Evolutionary conservation across 2,113 vertebrate genomes (phyloP).

Genomic region (Carlito syrichta): DNA sequence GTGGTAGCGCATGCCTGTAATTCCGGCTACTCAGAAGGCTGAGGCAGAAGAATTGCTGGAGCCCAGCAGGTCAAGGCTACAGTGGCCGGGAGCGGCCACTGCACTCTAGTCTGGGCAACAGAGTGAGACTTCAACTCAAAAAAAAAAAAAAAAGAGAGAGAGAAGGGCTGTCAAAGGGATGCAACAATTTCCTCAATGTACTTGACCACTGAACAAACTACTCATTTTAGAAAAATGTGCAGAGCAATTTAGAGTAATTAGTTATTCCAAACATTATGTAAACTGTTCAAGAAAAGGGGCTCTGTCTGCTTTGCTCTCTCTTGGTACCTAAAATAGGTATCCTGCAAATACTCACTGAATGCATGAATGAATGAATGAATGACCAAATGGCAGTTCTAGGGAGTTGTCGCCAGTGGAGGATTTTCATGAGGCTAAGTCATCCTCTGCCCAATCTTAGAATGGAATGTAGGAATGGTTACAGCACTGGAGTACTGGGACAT

Average conservation of each 20-base stretch:
- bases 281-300: background rate
- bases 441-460: background rate
- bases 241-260: background rate
- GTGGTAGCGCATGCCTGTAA: no score
- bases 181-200: background rate
- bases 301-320: background rate
- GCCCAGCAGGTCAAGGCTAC: no score
- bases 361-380: background rate
- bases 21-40: no score
- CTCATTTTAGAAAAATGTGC: slow-evolving; percentile 7
- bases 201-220: background rate
- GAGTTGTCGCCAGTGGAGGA: background rate
- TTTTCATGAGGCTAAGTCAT: background rate
- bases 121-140: no score
- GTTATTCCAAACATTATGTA: background rate
- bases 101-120: no score
- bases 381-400: background rate
- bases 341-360: background rate
- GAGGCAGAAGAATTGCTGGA: no score
- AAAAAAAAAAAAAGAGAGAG: no score
- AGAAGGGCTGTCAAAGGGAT: background rate
- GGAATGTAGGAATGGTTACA: background rate
- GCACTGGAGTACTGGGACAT: background rate
- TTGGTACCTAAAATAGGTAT: background rate
- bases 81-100: no score